These are phyloP conservation scores for Notamacropus eugenii DNA, from an alignment of 2,797 vertebrate species.

Conservation along the genomic window DNA sequence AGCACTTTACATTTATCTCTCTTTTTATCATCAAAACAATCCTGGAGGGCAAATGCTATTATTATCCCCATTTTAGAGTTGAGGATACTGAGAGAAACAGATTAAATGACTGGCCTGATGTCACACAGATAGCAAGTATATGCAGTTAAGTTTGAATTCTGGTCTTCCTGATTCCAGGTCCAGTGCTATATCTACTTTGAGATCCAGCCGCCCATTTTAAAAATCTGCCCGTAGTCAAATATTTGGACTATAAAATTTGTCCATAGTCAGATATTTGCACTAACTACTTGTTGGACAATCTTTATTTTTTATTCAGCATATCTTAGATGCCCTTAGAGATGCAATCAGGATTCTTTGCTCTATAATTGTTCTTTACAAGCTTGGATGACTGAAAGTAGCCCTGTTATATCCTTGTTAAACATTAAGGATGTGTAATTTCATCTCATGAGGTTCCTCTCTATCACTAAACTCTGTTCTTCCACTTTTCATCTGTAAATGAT, in stretches of 20 bases:
- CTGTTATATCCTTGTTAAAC: slow-evolving; percentile 42
- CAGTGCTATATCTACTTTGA: neutral
- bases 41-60: neutral
- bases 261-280: neutral
- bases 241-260: neutral
- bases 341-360: slow-evolving; percentile 24
- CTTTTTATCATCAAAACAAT: no score
- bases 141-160: no score
- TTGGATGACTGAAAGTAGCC: slow-evolving; percentile 23
- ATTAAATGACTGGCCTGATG: neutral
- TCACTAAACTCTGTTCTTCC: slow-evolving; percentile 45
- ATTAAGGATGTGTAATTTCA: slow-evolving; percentile 63
- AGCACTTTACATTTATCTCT: neutral
- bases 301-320: slow-evolving; percentile 41
- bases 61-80: neutral
- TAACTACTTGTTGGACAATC: neutral
- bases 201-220: neutral
- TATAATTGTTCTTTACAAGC: slow-evolving; percentile 54
- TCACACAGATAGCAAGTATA: neutral
- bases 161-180: no score
- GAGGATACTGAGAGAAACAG: neutral
- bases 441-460: slow-evolving; percentile 55
- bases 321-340: slow-evolving; percentile 14
- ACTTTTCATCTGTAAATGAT: slow-evolving; percentile 44
- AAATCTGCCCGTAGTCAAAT: neutral